Evolutionary conservation across 2,888 invertebrate genomes (phyloP), one percentile per base, ranked within the genome.

Genomic region (Caradrina clavipalpis): DNA sequence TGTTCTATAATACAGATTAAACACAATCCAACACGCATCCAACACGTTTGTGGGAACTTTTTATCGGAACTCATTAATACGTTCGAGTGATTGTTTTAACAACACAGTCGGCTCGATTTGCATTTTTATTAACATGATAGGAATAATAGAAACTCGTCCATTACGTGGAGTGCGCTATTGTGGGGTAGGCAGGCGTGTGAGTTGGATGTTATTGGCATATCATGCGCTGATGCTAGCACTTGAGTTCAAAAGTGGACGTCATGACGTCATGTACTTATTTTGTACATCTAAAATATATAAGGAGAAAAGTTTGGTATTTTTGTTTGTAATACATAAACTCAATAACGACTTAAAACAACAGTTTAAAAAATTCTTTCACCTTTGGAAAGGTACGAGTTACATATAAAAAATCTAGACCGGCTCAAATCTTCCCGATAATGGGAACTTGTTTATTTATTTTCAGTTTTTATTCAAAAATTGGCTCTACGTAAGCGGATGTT

Each of bases 121-220:
- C 82, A 82, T 82, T 82, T 82, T 84, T 82, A 82, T 84, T 58
- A 82, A 84, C 64, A n/a, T 50, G 58, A 53, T 69, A 55, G 69
- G 71, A 66, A 74, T 77, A 77, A 81, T 55, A 66, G 47, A 61
- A 54, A 53, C 54, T 11, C 39, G 21, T 69, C 64, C 49, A 75
- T 81, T 81, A 81, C 56, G 50, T 67, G 21, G n/a, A 73, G 81
- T 69, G 58, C 49, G 61, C 54, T 69, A 50, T 76, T 80, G 69
- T 68, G 55, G 26, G 53, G 64, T 51, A 7, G 53, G 49, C 53
- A 63, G 67, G 50, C 31, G 22, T 50, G 61, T 47, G 31, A 63
- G 53, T 66, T 60, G 53, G 15, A 1, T 57, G 58, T 19, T 69
- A 31, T 80, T 69, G 61, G 47, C 11, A 21, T 55, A 2, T 26